A percentile compares a stretch with the other conserved stretches of the same genome.
These are phyloP conservation scores for Pygocentrus nattereri DNA, from an alignment of 2,797 vertebrate genomes.

Conservation along the genomic window DNA sequence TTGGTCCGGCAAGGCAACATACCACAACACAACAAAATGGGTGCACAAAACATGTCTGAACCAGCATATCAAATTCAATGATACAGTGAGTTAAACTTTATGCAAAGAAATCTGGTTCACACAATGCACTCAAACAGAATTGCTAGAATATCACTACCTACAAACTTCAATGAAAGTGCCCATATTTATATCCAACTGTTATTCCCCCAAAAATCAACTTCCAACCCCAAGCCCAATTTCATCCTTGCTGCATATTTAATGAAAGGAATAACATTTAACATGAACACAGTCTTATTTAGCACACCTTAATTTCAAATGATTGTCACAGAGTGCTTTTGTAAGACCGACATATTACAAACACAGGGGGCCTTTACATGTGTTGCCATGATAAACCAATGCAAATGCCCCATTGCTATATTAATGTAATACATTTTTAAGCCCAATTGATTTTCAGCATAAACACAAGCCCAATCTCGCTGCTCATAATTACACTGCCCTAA, in stretches of 20 bases:
- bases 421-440: background rate
- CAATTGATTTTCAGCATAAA: conserved; percentile 1
- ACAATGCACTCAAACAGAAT: too few relatives aligned
- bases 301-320: background rate
- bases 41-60: too few relatives aligned
- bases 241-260: background rate
- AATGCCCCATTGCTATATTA: background rate
- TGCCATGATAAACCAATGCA: background rate
- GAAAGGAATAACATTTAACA: background rate
- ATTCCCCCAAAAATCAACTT: too few relatives aligned
- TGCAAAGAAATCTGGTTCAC: too few relatives aligned
- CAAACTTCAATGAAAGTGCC: too few relatives aligned
- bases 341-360: background rate
- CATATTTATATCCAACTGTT: too few relatives aligned
- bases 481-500: background rate
- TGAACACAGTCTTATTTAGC: background rate
- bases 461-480: conserved; percentile 1
- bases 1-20: background rate
- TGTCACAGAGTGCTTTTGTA: background rate
- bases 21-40: background rate
- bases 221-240: too few relatives aligned
- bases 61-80: too few relatives aligned
- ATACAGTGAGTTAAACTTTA: too few relatives aligned
- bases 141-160: too few relatives aligned
- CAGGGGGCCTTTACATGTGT: background rate